These are phyloP conservation scores for Sciurus carolinensis DNA, from an alignment of 2,797 vertebrate genomes.

Conservation along the genomic window DNA sequence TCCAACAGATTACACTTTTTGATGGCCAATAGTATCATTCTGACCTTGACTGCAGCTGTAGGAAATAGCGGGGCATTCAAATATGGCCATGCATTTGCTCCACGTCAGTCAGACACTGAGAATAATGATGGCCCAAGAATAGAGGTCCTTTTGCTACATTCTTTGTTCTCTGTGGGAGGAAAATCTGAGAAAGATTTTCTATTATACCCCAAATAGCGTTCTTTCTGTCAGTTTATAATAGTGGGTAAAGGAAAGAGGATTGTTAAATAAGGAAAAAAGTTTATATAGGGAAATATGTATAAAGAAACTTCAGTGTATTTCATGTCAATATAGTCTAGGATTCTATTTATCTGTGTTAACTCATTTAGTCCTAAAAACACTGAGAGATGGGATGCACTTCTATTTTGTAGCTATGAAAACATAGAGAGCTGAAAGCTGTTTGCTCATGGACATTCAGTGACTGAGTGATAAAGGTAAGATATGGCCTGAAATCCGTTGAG, in stretches of 20 bases:
- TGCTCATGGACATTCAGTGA: neutral
- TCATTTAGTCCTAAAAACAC: conserved; percentile 45
- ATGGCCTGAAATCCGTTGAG: neutral
- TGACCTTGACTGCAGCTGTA: conserved; percentile 83
- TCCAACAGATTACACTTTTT: conserved; percentile 86
- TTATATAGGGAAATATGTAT: conserved; percentile 71
- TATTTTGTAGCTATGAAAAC: conserved; percentile 44
- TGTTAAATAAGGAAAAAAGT: conserved; percentile 77
- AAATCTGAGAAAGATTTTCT: conserved; percentile 83
- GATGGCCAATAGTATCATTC: conserved; percentile 79
- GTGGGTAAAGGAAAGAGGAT: conserved; percentile 69
- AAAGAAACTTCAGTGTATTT: conserved; percentile 38
- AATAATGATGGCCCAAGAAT: conserved; percentile 83
- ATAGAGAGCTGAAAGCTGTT: neutral
- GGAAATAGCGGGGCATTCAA: conserved; percentile 82
- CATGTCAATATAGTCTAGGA: neutral
- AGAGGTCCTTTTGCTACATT: conserved; percentile 79
- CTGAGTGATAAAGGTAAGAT: neutral
- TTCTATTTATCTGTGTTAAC: conserved; percentile 31
- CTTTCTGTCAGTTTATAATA: conserved; percentile 75
- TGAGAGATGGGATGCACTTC: neutral
- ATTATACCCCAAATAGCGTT: conserved; percentile 83
- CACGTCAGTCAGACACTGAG: conserved; percentile 76
- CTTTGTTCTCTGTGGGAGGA: conserved; percentile 85
- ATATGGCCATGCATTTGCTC: conserved; percentile 78